Conservation (phyloP, 2,113 vertebrate species). For the Corapipo altera region DNA sequence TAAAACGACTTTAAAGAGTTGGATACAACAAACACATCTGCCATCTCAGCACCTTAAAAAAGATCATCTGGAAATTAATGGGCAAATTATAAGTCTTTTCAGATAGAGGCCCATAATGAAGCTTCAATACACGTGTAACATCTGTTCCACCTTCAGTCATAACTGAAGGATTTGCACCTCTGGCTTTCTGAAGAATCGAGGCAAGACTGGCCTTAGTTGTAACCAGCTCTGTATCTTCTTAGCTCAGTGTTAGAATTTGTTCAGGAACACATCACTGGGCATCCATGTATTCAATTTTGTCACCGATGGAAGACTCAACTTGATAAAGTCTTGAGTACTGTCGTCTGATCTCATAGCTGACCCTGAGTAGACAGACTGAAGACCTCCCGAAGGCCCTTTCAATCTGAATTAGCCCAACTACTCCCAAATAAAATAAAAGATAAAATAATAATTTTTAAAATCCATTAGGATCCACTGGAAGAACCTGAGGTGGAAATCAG, state of each 20-base stretch:
- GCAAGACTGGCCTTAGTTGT: background rate
- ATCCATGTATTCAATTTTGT: background rate
- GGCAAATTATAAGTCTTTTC: background rate
- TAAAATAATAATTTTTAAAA: background rate
- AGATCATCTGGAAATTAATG: slow-evolving; percentile 36
- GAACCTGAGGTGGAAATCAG: background rate
- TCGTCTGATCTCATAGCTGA: background rate
- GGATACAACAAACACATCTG: slow-evolving; percentile 46
- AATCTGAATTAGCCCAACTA: background rate
- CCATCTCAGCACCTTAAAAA: background rate
- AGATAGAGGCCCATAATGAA: background rate
- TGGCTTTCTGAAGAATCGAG: background rate
- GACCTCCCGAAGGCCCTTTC: background rate
- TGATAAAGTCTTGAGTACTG: background rate
- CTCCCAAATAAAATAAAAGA: background rate
- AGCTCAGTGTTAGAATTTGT: background rate
- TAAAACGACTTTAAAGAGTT: background rate
- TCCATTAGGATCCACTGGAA: background rate
- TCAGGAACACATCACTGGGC: background rate
- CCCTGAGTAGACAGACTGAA: background rate
- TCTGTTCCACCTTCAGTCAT: background rate
- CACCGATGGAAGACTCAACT: background rate
- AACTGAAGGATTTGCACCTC: background rate
- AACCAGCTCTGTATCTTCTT: background rate
- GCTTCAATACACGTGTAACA: background rate